Base-by-base conservation (phyloP, 2,113 vertebrate species). In the Scomber scombrus region DNA sequence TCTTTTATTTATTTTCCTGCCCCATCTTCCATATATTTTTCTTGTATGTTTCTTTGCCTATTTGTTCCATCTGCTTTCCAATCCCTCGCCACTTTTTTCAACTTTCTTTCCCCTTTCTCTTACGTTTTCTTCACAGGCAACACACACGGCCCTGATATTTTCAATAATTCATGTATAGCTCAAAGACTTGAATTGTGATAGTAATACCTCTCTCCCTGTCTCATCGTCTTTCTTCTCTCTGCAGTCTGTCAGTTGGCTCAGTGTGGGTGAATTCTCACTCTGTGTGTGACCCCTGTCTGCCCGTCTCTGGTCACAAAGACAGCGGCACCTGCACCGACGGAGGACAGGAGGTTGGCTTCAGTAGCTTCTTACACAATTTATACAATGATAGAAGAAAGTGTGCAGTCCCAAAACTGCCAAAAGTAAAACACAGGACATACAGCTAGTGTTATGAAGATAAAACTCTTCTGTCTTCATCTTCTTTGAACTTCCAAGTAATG, bases 231-330 rank as follows among this genome's bases (percentile, higher is more conserved):
- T 16, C 3, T 8, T 74, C 29, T 70, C 1, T 63, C 67, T 34
- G 3, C 85, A 98, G 97, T 78, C 92, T 98, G 40, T 93, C 76
- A 4, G 89, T 96, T 0, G 97, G 96, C 40, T 95, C 93, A 0
- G 96, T 98, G 66, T 98, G 97, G 95, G 92, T 98, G 56, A 98
- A 98, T 4, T 95, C 95, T 14, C 95, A 95, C 34, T 95, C 95
- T 10, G 90, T 97, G 56, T 85, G 82, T 0, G 96, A 97, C 75
- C 95, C 97, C 0, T 95, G 94, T 0, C 93, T 97, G 31, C 95
- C 96, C 0, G 56, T 84, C 1, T 96, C 94, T 0, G 96, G 96
- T 23, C 94, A 93, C 84, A 97, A 96, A 89, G 95, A 95, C 85
- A 96, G 95, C 0, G 95, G 97, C 60, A 96, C 89, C 66, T 95